Evolutionary conservation across 2,888 invertebrate genomes (phyloP).

Genomic region (Endotricha flammealis): DNA sequence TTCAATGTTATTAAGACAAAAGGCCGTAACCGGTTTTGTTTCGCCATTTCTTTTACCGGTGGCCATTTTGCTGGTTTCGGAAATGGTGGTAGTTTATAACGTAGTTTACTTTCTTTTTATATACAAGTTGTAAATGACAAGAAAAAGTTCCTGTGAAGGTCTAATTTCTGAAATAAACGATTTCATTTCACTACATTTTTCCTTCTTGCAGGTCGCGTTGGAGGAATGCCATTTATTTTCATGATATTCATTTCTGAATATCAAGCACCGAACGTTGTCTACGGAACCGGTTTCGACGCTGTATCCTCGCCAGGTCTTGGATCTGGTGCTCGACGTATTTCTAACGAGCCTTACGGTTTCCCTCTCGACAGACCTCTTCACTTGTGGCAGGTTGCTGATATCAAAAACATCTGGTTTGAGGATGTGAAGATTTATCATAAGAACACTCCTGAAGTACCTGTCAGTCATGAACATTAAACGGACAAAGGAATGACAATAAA

Average conservation of each 20-base stretch:
- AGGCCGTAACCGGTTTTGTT: no score
- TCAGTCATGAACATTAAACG: conserved; percentile 31
- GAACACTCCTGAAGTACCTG: conserved; percentile 49
- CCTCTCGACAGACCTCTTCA: conserved; percentile 76
- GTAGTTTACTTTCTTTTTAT: no score
- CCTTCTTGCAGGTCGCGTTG: conserved; percentile 44
- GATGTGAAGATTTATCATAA: conserved; percentile 76
- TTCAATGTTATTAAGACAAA: no score
- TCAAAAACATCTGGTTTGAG: conserved; percentile 67
- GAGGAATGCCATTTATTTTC: conserved; percentile 80
- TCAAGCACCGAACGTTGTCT: conserved; percentile 53
- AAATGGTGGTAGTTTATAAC: no score
- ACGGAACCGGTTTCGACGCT: conserved; percentile 61
- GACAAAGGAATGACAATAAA: no score
- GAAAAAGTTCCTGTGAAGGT: no score
- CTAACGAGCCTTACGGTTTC: conserved; percentile 72
- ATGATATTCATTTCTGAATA: conserved; percentile 79
- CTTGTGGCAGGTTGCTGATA: conserved; percentile 42
- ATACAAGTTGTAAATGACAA: no score
- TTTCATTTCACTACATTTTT: no score
- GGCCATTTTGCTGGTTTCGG: no score
- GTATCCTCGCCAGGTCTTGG: conserved; percentile 69
- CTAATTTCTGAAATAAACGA: no score
- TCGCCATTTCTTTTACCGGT: no score
- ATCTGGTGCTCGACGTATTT: conserved; percentile 59